Evolutionary conservation across 1,140 invertebrate species (phyloP).

Genomic region (Scaptomyza montana): DNA sequence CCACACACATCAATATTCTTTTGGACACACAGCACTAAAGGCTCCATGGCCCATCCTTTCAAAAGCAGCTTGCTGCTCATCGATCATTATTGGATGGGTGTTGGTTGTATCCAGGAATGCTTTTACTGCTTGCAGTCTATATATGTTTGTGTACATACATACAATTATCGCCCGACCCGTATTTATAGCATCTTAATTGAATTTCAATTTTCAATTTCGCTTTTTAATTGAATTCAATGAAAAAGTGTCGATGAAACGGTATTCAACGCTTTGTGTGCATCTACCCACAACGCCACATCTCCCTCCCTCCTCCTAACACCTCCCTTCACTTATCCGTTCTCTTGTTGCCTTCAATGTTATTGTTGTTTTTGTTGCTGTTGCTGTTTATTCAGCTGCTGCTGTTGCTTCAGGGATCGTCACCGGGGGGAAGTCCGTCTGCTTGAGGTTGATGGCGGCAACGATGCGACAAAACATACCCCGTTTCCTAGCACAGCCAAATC

Average conservation of each 20-base stretch:
- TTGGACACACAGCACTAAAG: not conserved
- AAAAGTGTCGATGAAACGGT: slow-evolving; percentile 79
- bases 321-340: not conserved
- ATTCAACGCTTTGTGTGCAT: slow-evolving; percentile 58
- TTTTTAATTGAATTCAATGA: slow-evolving; percentile 82
- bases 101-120: slow-evolving; percentile 48
- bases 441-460: slow-evolving; percentile 58
- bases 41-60: not conserved
- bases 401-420: slow-evolving; percentile 4
- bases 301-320: not conserved
- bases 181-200: slow-evolving; percentile 81
- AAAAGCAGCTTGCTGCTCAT: slow-evolving; percentile 48
- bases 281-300: slow-evolving; percentile 9
- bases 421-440: slow-evolving; percentile 32
- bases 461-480: slow-evolving; percentile 46
- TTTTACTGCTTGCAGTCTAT: slow-evolving; percentile 41
- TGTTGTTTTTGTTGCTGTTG: slow-evolving; percentile 52
- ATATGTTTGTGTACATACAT: slow-evolving; percentile 4
- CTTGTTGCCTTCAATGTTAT: slow-evolving; percentile 23
- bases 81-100: slow-evolving; percentile 62
- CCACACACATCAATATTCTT: slow-evolving; percentile 1
- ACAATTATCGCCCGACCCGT: slow-evolving; percentile 39
- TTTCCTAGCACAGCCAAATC: no score
- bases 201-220: slow-evolving; percentile 81
- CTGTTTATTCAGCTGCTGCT: slow-evolving; percentile 65